These are phyloP conservation scores for Aquatica leii DNA, from an alignment of 2,888 invertebrate species.

Conservation along the genomic window DNA sequence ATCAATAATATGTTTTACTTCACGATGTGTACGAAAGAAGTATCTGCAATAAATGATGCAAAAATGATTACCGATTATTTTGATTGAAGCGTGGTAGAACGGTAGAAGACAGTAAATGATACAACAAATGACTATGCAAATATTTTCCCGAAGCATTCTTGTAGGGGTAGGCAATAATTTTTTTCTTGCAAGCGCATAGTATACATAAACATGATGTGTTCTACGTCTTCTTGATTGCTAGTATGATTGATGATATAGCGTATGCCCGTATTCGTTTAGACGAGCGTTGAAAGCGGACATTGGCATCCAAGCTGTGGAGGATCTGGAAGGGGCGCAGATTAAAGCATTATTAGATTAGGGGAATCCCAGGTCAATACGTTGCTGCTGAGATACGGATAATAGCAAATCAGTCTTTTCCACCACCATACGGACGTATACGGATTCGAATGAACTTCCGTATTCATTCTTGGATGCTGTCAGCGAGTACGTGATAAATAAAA, in stretches of 20 bases:
- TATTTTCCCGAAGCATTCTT: constrained; percentile 13
- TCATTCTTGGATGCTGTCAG: constrained; percentile 22
- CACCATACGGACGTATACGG: constrained; percentile 24
- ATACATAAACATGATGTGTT: constrained; percentile 46
- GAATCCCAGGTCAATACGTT: constrained; percentile 52
- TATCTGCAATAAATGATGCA: too few species aligned
- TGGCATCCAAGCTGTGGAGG: constrained; percentile 54
- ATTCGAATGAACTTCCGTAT: constrained; percentile 23
- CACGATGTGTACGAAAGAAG: too few species aligned
- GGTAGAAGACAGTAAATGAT: background rate
- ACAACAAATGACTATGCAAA: constrained; percentile 18
- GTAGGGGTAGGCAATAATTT: constrained; percentile 26
- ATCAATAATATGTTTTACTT: too few species aligned
- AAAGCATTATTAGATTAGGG: constrained; percentile 57
- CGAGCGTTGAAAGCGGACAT: constrained; percentile 49
- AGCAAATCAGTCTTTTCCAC: constrained; percentile 36
- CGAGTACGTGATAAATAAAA: constrained; percentile 22
- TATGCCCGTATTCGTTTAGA: constrained; percentile 52
- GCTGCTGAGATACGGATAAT: constrained; percentile 42
- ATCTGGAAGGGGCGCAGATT: constrained; percentile 54
- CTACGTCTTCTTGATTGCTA: constrained; percentile 53
- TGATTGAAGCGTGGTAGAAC: too few species aligned
- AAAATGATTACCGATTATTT: too few species aligned
- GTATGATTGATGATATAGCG: constrained; percentile 56
- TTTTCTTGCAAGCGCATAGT: constrained; percentile 37